Evolutionary conservation across 2,888 invertebrate species (phyloP), one percentile per base, ranked within the genome.

Genomic region (Cephus pulcher): DNA sequence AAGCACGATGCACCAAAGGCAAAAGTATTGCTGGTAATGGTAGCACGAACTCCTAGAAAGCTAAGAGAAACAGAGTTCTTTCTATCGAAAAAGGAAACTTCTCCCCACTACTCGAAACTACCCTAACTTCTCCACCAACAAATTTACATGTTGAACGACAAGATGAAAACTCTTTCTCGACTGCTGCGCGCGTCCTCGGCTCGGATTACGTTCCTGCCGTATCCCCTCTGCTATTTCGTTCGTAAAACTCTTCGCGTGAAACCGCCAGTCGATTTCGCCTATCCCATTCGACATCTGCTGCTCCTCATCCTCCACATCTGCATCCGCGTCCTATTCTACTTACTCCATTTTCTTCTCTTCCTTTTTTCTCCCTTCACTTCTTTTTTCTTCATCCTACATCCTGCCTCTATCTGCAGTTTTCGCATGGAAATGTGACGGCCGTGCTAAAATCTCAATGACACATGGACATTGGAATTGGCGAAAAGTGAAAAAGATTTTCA

Each of bases 121-220:
- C 9, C n/a, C 74, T 30, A n/a, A 74, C n/a, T 35, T 74, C 23
- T 34, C n/a, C 30, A 34, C 35, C 74, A 37, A 37, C 34, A 37
- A 74, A 74, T 74, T 74, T 74, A 74, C 74, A 74, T 74, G 35
- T 74, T 34, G 74, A 74, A 34, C 74, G 30, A 74, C 74, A 74
- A 74, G 74, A 33, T 4, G 34, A 37, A 34, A 74, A 74, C 74
- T 74, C 34, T 74, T 35, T 35, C 74, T 34, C 71, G 23, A 34
- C 71, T 71, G 71, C 34, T 30, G 32, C 30, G 71, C 71, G 71
- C 32, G 32, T 71, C 34, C 34, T 34, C 71, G 71, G 71, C 30
- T 30, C 71, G 30, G 30, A 30, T 32, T 23, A 71, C 37, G 71
- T 34, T 71, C 12, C 71, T 34, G 12, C 71, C 32, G 71, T 71